These are phyloP conservation scores for Parazoanthus darwini DNA, from an alignment of 92 coral and sea anemone genomes.

Conservation along the genomic window DNA sequence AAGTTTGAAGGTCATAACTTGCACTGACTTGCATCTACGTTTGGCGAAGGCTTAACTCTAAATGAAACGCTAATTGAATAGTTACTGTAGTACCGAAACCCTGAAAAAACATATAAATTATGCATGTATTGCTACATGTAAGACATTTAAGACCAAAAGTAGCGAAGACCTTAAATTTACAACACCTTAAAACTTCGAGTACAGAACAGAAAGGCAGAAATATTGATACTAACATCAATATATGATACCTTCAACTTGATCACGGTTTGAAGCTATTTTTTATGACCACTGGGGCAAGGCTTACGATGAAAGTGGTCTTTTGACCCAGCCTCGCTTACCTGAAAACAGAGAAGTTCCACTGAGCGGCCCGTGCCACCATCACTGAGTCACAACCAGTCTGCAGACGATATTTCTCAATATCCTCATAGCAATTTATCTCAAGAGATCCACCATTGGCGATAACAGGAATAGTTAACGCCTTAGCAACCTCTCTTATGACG, in stretches of 20 bases:
- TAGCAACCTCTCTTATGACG: constrained; percentile 76
- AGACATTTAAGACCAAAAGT: neutral
- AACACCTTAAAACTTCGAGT: neutral
- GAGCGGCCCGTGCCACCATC: constrained; percentile 99
- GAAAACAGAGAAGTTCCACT: constrained; percentile 95
- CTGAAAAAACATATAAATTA: too few species aligned
- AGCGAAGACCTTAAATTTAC: neutral
- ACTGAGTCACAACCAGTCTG: constrained; percentile 88
- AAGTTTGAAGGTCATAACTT: too few species aligned
- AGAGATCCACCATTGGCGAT: constrained; percentile 73
- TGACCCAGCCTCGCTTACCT: constrained; percentile 54
- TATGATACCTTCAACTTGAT: too few species aligned
- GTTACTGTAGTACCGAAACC: too few species aligned
- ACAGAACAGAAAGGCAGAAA: too few species aligned
- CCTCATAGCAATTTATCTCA: constrained; percentile 74
- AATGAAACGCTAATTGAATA: neutral
- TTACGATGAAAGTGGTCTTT: too few species aligned
- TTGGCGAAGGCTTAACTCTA: neutral
- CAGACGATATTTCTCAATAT: constrained; percentile 77
- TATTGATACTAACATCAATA: too few species aligned
- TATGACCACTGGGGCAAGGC: neutral
- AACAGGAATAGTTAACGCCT: constrained; percentile 80
- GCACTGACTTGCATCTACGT: too few species aligned
- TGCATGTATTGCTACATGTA: neutral
- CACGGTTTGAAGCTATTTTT: neutral